phyloP scores from a whole-genome alignment of 2,113 vertebrate genomes.

The Talpa occidentalis region DNA sequence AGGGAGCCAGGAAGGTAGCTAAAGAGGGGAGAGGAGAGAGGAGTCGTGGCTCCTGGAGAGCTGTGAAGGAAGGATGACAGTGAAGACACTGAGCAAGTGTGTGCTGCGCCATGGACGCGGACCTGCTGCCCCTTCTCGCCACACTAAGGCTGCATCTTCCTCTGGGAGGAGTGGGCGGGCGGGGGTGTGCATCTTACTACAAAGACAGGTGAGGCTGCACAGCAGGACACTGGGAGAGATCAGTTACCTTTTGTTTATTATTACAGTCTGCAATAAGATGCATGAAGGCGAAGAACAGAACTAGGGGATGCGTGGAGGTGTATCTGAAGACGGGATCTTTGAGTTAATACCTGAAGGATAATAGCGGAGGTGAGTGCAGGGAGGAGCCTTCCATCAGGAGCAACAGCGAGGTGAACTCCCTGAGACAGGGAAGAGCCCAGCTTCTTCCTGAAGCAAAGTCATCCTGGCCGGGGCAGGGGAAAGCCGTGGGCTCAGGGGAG shows the following conservation, averaged over 20 bases:
- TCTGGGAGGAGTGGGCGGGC: background rate
- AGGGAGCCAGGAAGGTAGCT: background rate
- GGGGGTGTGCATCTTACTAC: background rate
- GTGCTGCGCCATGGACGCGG: background rate
- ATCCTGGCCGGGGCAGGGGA: background rate
- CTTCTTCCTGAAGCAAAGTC: background rate
- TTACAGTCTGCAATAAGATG: background rate
- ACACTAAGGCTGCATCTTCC: background rate
- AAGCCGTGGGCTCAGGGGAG: background rate
- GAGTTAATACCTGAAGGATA: background rate
- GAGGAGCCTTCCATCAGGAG: background rate
- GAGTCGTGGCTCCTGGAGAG: background rate
- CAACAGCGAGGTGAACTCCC: background rate
- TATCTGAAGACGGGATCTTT: background rate
- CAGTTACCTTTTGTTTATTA: background rate
- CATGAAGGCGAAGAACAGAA: background rate
- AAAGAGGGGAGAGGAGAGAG: background rate
- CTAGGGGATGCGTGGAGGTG: background rate
- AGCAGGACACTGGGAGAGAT: background rate
- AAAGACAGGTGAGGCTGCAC: background rate
- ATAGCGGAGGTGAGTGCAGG: fast-evolving
- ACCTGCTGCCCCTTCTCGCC: background rate
- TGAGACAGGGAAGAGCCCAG: background rate
- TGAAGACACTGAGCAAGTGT: background rate
- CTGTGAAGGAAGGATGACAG: background rate